Evolutionary conservation across 2,888 invertebrate species (phyloP).

Genomic region (Mesorhabditis spiculigera): DNA sequence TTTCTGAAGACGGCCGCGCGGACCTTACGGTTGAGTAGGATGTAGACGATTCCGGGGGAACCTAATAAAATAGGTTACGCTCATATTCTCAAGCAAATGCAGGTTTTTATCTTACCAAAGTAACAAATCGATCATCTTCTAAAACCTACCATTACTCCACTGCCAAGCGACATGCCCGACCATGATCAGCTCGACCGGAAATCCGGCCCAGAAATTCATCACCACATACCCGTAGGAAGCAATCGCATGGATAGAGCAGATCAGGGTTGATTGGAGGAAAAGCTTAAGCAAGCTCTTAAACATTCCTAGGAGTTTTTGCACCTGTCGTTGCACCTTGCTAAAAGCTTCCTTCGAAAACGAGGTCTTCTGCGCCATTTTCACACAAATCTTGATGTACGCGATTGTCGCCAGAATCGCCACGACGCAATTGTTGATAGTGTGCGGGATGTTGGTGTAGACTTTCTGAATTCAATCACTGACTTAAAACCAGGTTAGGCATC

Average conservation of each 20-base stretch:
- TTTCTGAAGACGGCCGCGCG: background rate
- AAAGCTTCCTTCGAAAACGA: constrained; percentile 1
- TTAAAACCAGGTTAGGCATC: background rate
- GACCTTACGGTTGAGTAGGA: background rate
- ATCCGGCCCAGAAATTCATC: constrained; percentile 1
- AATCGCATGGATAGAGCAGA: constrained; percentile 6
- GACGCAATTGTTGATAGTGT: background rate
- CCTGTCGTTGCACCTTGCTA: constrained; percentile 1
- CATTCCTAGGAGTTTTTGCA: no score
- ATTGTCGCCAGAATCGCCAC: constrained; percentile 3
- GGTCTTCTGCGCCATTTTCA: background rate
- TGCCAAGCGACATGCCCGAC: constrained; percentile 1
- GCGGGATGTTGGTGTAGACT: constrained; percentile 3
- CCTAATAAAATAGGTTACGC: background rate
- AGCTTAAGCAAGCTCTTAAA: no score
- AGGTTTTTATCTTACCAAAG: no score
- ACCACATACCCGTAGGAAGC: constrained; percentile 4
- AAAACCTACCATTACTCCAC: background rate
- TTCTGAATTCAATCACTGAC: background rate
- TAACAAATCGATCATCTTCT: no score
- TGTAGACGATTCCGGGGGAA: background rate
- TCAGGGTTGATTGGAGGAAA: background rate
- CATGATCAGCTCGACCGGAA: background rate
- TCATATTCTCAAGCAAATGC: background rate
- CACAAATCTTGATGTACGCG: background rate